Base-by-base conservation (phyloP, 2,797 vertebrate species). In the Yasuhikotakia modesta region DNA sequence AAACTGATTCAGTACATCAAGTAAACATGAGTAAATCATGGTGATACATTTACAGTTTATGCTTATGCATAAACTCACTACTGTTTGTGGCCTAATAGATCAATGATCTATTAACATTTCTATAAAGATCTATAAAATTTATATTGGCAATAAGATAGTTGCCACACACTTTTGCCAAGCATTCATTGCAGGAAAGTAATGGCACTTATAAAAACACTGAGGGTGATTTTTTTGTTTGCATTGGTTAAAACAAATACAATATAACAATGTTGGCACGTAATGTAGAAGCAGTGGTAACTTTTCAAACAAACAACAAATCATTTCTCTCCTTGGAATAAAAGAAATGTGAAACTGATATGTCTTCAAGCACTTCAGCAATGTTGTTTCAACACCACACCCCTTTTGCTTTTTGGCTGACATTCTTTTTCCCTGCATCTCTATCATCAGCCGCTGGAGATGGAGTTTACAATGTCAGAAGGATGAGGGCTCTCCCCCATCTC, bases 371-470 rank as follows among this genome's bases (percentile, higher is more conserved):
- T 81, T 85, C 87, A 89, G 79, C 67, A 71, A 8, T 63, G 73
- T 19, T 57, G 21, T 67, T 43, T 76, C 82, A 80, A 87, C 32
- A 74, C 84, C 58, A 83, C 90, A 88, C 87, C 88, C 89, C 82
- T 32, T 90, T 88, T 69, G 10, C 88, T 83, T 90, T 82, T 73
- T 85, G 77, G 72, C 79, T 87, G 46, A 21, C 58, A 39, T 85
- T 89, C 88, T 89, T 90, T 84, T 87, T 87, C 0, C 21, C 19
- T 73, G 87, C 83, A 76, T 76, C 82, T 91, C 91, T 84, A 78
- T 90, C 91, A 89, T 90, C 89, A 32, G 45, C 83, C 10, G 13
- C 85, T 82, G 88, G 85, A 92, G 90, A 91, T 89, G 89, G 81
- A 86, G 86, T 58, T 27, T 79, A 76, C 27, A 74, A 73, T 86